Conservation (phyloP, 2,888 invertebrate genomes). For the Xanthia icteritia region DNA sequence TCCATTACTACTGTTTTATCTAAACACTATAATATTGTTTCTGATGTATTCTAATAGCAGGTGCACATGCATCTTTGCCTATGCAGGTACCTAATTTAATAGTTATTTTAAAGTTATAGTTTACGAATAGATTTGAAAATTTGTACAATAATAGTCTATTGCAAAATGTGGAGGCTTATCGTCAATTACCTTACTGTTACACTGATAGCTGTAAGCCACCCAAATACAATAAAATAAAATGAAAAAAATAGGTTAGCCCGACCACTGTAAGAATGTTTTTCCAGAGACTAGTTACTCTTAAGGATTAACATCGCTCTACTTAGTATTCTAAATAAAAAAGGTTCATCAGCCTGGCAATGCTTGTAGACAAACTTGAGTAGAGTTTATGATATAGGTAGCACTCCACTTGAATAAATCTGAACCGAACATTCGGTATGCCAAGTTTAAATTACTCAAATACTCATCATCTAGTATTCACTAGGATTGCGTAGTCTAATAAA, state of each 20-base stretch:
- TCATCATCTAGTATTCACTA: conserved; percentile 19
- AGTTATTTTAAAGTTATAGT: too few species aligned
- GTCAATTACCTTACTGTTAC: too few species aligned
- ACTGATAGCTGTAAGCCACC: too few species aligned
- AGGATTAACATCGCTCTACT: neutral
- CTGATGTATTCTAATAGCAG: too few species aligned
- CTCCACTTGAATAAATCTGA: conserved; percentile 30
- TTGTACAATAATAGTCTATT: too few species aligned
- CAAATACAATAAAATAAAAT: too few species aligned
- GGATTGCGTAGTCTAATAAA: conserved; percentile 29
- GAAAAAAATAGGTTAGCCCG: neutral
- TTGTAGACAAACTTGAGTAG: neutral
- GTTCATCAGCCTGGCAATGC: neutral
- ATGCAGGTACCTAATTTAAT: too few species aligned
- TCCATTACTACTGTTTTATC: too few species aligned
- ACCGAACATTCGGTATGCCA: neutral
- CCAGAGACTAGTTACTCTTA: neutral
- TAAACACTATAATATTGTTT: too few species aligned
- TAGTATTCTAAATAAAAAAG: neutral
- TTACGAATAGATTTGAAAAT: too few species aligned
- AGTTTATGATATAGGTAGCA: conserved; percentile 10
- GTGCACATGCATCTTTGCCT: too few species aligned
- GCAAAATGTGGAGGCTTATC: too few species aligned
- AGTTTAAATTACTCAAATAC: conserved; percentile 28
- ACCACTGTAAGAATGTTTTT: neutral